These are phyloP conservation scores for Pristionchus mayeri DNA, from an alignment of 2,888 invertebrate species.

Conservation along the genomic window DNA sequence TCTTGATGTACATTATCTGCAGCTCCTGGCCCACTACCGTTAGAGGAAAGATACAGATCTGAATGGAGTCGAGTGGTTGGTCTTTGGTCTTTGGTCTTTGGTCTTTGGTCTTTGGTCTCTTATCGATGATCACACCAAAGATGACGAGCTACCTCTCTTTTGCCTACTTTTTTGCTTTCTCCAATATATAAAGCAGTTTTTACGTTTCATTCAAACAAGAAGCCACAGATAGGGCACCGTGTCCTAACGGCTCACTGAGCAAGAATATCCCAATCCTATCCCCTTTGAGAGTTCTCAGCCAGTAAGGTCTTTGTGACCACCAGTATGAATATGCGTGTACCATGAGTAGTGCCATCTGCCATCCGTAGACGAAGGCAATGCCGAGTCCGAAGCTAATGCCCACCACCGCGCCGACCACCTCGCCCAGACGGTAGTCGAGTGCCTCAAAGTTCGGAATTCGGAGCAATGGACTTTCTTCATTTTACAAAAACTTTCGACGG, in stretches of 20 bases:
- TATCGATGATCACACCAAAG: no score
- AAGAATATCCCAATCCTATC: no score
- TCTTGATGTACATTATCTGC: conserved; percentile 44
- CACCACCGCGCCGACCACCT: conserved; percentile 75
- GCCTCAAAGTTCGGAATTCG: conserved; percentile 73
- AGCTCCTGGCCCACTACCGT: conserved; percentile 27
- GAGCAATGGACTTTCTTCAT: no score
- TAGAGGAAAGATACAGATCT: conserved; percentile 47
- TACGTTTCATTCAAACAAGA: no score
- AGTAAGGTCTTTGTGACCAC: not conserved
- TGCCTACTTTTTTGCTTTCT: no score
- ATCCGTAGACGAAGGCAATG: conserved; percentile 78
- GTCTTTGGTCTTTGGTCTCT: no score
- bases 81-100: not conserved
- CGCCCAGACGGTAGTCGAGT: conserved; percentile 77
- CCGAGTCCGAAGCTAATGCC: conserved; percentile 76
- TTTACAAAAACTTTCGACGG: no score
- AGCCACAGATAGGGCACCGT: no score
- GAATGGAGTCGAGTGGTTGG: not conserved
- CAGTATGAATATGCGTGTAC: no score
- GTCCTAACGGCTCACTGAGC: no score
- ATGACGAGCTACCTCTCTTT: no score
- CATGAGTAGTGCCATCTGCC: conserved; percentile 77
- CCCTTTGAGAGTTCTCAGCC: not conserved
- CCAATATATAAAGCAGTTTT: no score